Evolutionary conservation across 2,888 invertebrate species (phyloP).

Genomic region (Ctena decussata): DNA sequence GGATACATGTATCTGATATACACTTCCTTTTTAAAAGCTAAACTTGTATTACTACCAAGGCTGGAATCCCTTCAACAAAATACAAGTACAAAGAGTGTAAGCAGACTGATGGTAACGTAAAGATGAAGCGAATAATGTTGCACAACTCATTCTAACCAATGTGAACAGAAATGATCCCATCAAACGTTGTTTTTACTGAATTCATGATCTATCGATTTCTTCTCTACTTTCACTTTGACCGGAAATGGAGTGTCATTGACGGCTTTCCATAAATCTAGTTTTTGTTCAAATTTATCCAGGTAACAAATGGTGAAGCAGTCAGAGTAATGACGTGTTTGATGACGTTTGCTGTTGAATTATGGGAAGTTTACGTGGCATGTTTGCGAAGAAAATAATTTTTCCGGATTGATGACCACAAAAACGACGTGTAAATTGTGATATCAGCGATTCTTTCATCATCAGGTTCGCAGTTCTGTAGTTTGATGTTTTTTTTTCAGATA

Average conservation of each 20-base stretch:
- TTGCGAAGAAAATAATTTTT: not conserved
- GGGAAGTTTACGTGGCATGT: slow-evolving; percentile 72
- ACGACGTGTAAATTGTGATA: not conserved
- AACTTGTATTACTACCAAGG: too few species aligned
- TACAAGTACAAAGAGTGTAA: too few species aligned
- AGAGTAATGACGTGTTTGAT: too few species aligned
- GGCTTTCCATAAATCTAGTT: too few species aligned
- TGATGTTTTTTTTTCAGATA: not conserved
- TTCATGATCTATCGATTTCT: not conserved
- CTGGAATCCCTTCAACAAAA: too few species aligned
- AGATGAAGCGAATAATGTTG: too few species aligned
- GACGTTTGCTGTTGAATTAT: slow-evolving; percentile 56
- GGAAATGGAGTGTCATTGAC: not conserved
- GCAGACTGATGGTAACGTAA: too few species aligned
- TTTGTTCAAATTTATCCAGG: too few species aligned
- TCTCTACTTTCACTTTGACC: slow-evolving; percentile 2
- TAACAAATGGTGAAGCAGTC: too few species aligned
- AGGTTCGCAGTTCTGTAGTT: not conserved
- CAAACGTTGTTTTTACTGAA: not conserved
- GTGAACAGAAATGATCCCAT: not conserved
- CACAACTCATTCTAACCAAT: not conserved
- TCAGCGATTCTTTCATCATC: not conserved
- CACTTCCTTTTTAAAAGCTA: too few species aligned
- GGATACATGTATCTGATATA: too few species aligned
- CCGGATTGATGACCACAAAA: not conserved